Conservation (phyloP, 2,888 invertebrate genomes). For the Andrena minutula region DNA sequence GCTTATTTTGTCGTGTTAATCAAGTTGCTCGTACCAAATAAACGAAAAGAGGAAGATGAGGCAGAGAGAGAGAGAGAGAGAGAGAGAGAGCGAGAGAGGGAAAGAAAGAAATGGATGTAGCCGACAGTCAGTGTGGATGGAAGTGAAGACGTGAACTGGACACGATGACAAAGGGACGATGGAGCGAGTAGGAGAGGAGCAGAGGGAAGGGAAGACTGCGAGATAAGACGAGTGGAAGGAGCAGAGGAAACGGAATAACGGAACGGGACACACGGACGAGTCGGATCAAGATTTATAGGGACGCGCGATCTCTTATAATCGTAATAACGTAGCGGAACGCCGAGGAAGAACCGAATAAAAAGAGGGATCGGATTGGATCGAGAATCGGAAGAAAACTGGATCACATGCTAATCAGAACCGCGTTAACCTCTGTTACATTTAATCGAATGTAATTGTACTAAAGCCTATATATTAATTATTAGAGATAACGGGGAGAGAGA, state of each 20-base stretch:
- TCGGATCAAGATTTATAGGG: conserved; percentile 59
- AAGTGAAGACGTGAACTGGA: conserved; percentile 57
- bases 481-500: conserved; percentile 46
- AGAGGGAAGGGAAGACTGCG: conserved; percentile 7
- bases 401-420: conserved; percentile 85
- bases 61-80: conserved; percentile 51
- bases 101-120: conserved; percentile 33
- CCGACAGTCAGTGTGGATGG: conserved; percentile 48
- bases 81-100: conserved; percentile 17
- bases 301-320: conserved; percentile 51
- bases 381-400: conserved; percentile 74
- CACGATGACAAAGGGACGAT: conserved; percentile 55
- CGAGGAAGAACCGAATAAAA: conserved; percentile 24
- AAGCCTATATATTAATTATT: conserved; percentile 73
- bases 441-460: conserved; percentile 83
- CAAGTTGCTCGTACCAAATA: conserved; percentile 85
- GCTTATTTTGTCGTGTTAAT: conserved; percentile 85
- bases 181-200: neutral
- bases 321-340: conserved; percentile 34
- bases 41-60: conserved; percentile 57
- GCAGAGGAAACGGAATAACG: conserved; percentile 29
- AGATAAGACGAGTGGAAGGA: conserved; percentile 14
- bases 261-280: conserved; percentile 52
- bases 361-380: conserved; percentile 46
- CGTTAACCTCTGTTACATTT: conserved; percentile 85